Conservation (phyloP, 2,113 vertebrate genomes). For the Sylvia atricapilla region DNA sequence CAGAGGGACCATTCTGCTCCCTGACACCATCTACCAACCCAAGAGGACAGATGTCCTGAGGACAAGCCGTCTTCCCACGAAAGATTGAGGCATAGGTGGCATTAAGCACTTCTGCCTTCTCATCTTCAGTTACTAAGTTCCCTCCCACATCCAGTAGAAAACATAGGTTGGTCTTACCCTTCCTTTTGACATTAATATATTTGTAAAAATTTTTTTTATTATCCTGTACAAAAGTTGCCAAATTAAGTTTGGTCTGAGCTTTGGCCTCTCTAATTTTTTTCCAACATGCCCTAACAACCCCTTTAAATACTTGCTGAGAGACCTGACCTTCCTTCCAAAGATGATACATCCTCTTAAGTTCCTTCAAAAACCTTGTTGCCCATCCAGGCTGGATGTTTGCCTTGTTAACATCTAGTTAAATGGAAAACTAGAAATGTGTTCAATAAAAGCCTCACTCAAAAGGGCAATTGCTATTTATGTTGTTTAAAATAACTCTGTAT, state of each 20-base stretch:
- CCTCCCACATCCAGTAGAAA: background rate
- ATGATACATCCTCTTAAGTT: background rate
- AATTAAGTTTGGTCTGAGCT: background rate
- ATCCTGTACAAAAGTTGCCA: background rate
- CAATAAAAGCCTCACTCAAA: background rate
- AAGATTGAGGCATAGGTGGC: background rate
- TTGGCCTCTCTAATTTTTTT: background rate
- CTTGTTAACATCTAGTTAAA: background rate
- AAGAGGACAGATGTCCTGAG: background rate
- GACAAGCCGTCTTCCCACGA: background rate
- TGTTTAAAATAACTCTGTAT: background rate
- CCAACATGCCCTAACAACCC: background rate
- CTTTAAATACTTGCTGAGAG: background rate
- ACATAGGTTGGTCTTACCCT: background rate
- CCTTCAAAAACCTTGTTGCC: accelerated
- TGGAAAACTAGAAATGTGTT: background rate
- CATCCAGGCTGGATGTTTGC: background rate
- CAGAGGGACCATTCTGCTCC: too few relatives aligned
- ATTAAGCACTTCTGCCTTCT: background rate
- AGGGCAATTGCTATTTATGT: background rate
- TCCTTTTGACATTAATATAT: background rate
- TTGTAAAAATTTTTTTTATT: background rate
- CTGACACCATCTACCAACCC: background rate
- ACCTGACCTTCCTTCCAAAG: background rate
- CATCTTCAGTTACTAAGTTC: background rate